Evolutionary conservation across 2,113 vertebrate species (phyloP), one percentile per base, ranked within the genome.

Genomic region (Hippolais icterina): DNA sequence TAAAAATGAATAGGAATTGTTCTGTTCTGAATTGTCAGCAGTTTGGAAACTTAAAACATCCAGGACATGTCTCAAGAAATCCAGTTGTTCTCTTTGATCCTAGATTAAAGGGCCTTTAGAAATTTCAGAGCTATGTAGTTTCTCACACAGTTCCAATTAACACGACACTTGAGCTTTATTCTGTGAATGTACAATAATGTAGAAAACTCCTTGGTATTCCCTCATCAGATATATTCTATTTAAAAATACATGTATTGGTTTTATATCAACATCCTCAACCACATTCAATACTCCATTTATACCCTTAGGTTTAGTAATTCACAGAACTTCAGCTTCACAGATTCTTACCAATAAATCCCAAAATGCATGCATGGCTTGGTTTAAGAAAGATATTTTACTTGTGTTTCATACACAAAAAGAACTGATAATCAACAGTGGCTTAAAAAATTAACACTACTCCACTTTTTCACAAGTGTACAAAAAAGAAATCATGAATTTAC

Each of bases 361-460:
- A 96, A 97, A 98, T 97, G 97, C 98, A 97, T 97, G 97, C 95
- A 96, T 91, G 92, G 97, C 95, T 98, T 98, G 98, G 97, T 98
- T 98, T 98, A 98, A 98, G 98, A 98, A 98, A 98, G 96, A 97
- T 98, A 98, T 97, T 98, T 98, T 98, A 98, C 98, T 98, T 97
- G 97, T 98, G 97, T 98, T 98, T 97, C 97, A 98, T 98, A 98
- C 98, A 98, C 97, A 98, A 92, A 95, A 81, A 98, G 97, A 96
- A 94, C 94, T 93, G 96, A 98, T 97, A 97, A 98, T 97, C 97
- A 98, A 98, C 98, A 97, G 95, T 98, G 96, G 94, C 95, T 97
- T 97, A 92, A 96, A 97, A 98, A 98, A 96, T 98, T 96, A 98
- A 98, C 97, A 98, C 97, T 97, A 98, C 97, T 98, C 68, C 98